Conservation (phyloP, 1,140 invertebrate species). For the Drosophila nigrodunni region DNA sequence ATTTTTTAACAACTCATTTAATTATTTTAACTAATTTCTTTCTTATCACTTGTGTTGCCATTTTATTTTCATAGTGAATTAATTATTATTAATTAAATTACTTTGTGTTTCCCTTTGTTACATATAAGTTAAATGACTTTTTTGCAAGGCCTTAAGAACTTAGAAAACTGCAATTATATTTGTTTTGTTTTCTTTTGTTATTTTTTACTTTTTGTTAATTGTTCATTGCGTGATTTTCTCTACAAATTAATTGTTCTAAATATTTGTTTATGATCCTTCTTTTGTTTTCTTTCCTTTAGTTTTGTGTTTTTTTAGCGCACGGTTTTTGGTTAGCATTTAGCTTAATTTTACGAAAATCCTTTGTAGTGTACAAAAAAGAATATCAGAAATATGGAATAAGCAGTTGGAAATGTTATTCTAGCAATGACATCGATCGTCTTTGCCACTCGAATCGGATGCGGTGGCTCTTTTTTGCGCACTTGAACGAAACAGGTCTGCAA, state of each 20-base stretch:
- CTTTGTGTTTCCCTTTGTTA: slow-evolving; percentile 81
- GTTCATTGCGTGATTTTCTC: slow-evolving; percentile 40
- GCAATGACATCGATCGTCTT: slow-evolving; percentile 98
- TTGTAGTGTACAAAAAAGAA: slow-evolving; percentile 98
- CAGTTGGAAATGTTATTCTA: slow-evolving; percentile 95
- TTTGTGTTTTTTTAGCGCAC: slow-evolving; percentile 28
- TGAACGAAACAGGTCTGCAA: slow-evolving; percentile 89
- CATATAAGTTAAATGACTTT: slow-evolving; percentile 73
- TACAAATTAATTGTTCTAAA: slow-evolving; percentile 46
- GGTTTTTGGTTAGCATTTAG: slow-evolving; percentile 39
- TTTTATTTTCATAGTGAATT: slow-evolving; percentile 50
- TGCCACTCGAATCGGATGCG: slow-evolving; percentile 95
- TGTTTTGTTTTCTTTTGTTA: neutral
- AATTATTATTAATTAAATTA: slow-evolving; percentile 73
- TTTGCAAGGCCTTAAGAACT: slow-evolving; percentile 58
- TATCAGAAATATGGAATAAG: slow-evolving; percentile 95
- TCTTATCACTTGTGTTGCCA: slow-evolving; percentile 69
- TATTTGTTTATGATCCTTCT: slow-evolving; percentile 32
- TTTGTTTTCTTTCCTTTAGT: slow-evolving; percentile 6
- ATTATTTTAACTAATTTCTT: slow-evolving; percentile 38
- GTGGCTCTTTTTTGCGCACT: slow-evolving; percentile 94
- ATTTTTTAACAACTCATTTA: slow-evolving; percentile 62
- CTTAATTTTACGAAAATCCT: slow-evolving; percentile 87
- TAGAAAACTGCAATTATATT: slow-evolving; percentile 45
- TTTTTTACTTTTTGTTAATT: slow-evolving; percentile 18